Conservation (phyloP, 1,140 invertebrate genomes). For the Palaemon carinicauda region DNA sequence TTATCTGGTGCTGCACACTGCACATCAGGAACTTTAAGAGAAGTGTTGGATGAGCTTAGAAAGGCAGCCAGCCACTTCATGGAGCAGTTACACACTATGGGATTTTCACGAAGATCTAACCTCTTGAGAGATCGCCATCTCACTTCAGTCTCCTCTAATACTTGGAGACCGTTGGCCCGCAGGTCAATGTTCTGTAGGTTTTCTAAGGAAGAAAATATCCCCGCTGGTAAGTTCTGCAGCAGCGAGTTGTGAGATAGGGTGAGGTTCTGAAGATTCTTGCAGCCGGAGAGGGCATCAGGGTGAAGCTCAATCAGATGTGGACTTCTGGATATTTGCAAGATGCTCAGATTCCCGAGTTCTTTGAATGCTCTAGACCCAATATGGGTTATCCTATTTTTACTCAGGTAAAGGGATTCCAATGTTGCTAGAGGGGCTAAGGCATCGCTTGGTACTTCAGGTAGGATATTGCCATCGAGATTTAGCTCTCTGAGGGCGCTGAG, state of each 20-base stretch:
- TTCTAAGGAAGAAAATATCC: slow-evolving; percentile 60
- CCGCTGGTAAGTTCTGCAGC: slow-evolving; percentile 72
- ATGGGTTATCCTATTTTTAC: slow-evolving; percentile 50
- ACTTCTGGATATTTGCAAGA: slow-evolving; percentile 52
- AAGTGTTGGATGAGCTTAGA: slow-evolving; percentile 31
- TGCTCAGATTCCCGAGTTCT: slow-evolving; percentile 23
- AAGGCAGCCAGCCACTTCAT: slow-evolving; percentile 75
- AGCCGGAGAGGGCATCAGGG: slow-evolving; percentile 36
- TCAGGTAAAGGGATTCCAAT: slow-evolving; percentile 40
- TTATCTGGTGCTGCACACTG: slow-evolving; percentile 53
- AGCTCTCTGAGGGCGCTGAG: slow-evolving; percentile 27
- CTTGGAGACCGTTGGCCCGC: slow-evolving; percentile 79
- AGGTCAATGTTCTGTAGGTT: slow-evolving; percentile 77
- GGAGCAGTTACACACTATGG: slow-evolving; percentile 86
- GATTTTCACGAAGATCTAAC: slow-evolving; percentile 77
- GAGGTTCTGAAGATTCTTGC: slow-evolving; percentile 70
- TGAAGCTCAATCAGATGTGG: slow-evolving; percentile 33
- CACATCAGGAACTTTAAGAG: slow-evolving; percentile 40
- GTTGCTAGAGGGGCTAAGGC: slow-evolving; percentile 29
- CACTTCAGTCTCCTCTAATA: slow-evolving; percentile 69
- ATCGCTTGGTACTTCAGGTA: slow-evolving; percentile 45
- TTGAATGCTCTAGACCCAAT: slow-evolving; percentile 33
- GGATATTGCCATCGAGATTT: slow-evolving; percentile 40
- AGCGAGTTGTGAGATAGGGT: slow-evolving; percentile 81
- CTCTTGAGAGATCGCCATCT: slow-evolving; percentile 56